phyloP scores from a whole-genome alignment of 2,888 invertebrate genomes.

The Drosophila infuscata region DNA sequence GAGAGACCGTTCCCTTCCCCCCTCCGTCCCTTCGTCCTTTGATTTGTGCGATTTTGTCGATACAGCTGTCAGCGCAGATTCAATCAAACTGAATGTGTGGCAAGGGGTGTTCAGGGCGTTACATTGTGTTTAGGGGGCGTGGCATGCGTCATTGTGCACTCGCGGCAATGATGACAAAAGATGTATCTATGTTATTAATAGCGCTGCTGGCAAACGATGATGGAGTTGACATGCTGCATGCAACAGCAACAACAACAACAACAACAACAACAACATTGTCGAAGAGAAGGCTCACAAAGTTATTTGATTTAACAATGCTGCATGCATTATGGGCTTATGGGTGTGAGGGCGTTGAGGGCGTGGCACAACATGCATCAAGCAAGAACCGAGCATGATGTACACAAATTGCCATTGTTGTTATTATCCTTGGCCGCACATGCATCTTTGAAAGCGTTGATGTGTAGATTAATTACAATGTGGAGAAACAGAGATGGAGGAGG shows the following conservation, averaged over 20 bases:
- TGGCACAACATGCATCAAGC: slow-evolving; percentile 12
- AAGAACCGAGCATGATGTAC: slow-evolving; percentile 15
- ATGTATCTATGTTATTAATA: slow-evolving; percentile 79
- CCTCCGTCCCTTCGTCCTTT: slow-evolving; percentile 17
- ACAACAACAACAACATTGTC: slow-evolving; percentile 4
- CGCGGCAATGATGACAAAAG: slow-evolving; percentile 66
- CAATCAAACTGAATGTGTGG: slow-evolving; percentile 52
- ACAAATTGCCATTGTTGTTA: slow-evolving; percentile 44
- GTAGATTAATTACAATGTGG: slow-evolving; percentile 53
- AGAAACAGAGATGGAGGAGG: neutral
- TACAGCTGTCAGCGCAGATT: slow-evolving; percentile 33
- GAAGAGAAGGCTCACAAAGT: slow-evolving; percentile 45
- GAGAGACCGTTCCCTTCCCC: neutral
- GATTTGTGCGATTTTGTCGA: slow-evolving; percentile 39
- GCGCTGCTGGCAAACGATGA: slow-evolving; percentile 75
- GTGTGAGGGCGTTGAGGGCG: slow-evolving; percentile 16
- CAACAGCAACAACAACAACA: slow-evolving; percentile 9
- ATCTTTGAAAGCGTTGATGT: slow-evolving; percentile 58
- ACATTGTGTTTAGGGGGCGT: slow-evolving; percentile 7
- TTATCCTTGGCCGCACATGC: slow-evolving; percentile 42
- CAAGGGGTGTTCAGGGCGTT: neutral
- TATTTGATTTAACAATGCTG: slow-evolving; percentile 63
- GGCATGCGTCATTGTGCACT: slow-evolving; percentile 7
- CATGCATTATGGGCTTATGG: slow-evolving; percentile 28
- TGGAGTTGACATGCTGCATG: slow-evolving; percentile 42